Evolutionary conservation across 2,888 invertebrate species (phyloP), one percentile per base, ranked within the genome.

Genomic region (Eristalinus sepulchralis): DNA sequence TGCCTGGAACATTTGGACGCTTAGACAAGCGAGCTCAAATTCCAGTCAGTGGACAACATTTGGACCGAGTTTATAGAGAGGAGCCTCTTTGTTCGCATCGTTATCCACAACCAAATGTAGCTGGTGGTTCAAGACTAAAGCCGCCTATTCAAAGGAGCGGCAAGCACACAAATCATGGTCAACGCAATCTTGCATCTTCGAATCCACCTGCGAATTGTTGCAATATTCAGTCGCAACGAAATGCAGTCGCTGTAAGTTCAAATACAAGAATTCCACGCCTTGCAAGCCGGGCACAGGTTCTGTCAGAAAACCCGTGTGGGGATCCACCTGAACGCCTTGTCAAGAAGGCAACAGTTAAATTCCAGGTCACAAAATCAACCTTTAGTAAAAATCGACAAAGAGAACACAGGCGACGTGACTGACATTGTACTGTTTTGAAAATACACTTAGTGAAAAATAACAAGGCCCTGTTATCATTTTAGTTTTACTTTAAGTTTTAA

Each of bases 301-400:
- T 24, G 8, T 39, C 20, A 9, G n/a, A 55, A 24, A 33, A 9
- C 4, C 0, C 8, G 1, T 31, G 24, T 39, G 39, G 6, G 55
- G 64, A 24, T 6, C 27, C 72, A 60, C 9, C 47, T n/a, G 85
- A 82, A 1, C 82, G 78, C 9, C 78, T 86, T 22, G 22, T 82
- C 17, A 86, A 82, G 9, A 78, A 82, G 27, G 68, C 82, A 17
- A 62, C 59, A 1, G 63, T 86, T 0, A 86, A 86, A 36, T 78
- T 73, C 9, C 63, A 73, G 20, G 6, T 53, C 1, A 78, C 68
- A 2, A 82, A 70, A 75, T 82, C 85, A 4, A 86, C 82, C 0
- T 86, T 24, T 13, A 31, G 27, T 3, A 86, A 86, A 39, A 36
- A 78, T 47, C 60, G 60, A 5, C 27, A 36, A 11, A 27, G 39